Evolutionary conservation across 1,140 invertebrate genomes (phyloP).

Genomic region (Calycopis cecrops): DNA sequence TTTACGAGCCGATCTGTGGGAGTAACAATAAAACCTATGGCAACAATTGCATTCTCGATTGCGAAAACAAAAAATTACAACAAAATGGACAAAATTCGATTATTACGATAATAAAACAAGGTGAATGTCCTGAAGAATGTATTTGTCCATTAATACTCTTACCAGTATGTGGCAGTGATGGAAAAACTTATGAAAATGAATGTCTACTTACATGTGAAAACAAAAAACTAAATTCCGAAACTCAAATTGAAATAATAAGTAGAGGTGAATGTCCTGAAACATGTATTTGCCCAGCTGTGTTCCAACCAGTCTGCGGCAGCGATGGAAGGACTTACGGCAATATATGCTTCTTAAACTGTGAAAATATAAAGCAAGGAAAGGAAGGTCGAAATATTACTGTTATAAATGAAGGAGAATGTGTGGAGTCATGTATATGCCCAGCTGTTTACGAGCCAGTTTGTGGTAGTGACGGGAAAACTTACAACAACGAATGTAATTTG

Average conservation of each 20-base stretch:
- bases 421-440: constrained; percentile 21
- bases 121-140: constrained; percentile 79
- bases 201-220: constrained; percentile 46
- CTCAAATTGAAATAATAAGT: constrained; percentile 12
- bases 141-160: constrained; percentile 24
- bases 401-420: constrained; percentile 24
- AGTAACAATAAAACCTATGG: constrained; percentile 21
- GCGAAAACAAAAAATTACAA: constrained; percentile 19
- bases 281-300: constrained; percentile 21
- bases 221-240: constrained; percentile 15
- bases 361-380: constrained; percentile 19
- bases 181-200: constrained; percentile 42
- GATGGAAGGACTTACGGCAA: constrained; percentile 31
- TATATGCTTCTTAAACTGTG: constrained; percentile 27
- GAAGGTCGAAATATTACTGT: constrained; percentile 4
- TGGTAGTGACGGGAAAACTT: constrained; percentile 28
- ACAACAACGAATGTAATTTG: constrained; percentile 22
- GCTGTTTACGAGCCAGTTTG: constrained; percentile 26
- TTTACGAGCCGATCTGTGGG: constrained; percentile 22
- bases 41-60: constrained; percentile 25
- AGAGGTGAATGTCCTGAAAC: constrained; percentile 19
- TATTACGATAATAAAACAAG: constrained; percentile 32
- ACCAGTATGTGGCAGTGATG: constrained; percentile 49
- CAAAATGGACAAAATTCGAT: constrained; percentile 8
- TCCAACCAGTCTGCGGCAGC: constrained; percentile 29